Conservation (phyloP, 2,113 vertebrate species). For the Toxotes chatareus region DNA sequence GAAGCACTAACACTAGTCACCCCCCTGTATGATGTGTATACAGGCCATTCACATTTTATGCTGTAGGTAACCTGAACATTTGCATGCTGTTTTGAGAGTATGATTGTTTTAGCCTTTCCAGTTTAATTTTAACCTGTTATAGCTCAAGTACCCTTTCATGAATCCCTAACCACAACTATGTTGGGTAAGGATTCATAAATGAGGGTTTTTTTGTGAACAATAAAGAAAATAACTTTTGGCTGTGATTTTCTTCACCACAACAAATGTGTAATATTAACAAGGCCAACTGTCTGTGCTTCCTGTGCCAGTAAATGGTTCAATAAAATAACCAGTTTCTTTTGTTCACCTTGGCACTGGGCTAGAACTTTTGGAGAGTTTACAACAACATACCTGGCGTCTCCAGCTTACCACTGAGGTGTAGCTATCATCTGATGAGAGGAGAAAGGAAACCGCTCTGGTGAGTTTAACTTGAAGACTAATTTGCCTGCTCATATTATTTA, state of each 20-base stretch:
- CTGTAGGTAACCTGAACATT: neutral
- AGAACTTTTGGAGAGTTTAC: slow-evolving; percentile 99
- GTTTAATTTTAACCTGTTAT: neutral
- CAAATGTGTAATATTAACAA: slow-evolving; percentile 35
- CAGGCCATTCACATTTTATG: neutral
- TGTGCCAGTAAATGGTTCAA: slow-evolving; percentile 16
- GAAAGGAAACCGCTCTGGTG: slow-evolving; percentile 94
- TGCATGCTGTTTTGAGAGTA: neutral
- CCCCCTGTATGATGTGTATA: neutral
- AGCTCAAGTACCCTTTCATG: neutral
- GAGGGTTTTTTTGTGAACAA: neutral
- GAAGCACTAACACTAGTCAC: neutral
- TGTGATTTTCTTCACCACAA: neutral
- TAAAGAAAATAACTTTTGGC: neutral
- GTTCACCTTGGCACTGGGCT: slow-evolving; percentile 40
- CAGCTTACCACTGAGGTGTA: slow-evolving; percentile 90
- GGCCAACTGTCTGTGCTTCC: neutral
- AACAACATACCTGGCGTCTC: slow-evolving; percentile 95
- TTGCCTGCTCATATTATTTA: neutral
- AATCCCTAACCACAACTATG: neutral
- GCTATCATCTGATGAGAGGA: slow-evolving; percentile 96
- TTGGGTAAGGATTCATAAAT: neutral
- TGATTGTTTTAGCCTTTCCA: neutral
- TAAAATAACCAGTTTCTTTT: slow-evolving; percentile 46
- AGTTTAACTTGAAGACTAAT: slow-evolving; percentile 38